Evolutionary conservation across 2,113 vertebrate species (phyloP).

Genomic region (Phaetusa simplex): DNA sequence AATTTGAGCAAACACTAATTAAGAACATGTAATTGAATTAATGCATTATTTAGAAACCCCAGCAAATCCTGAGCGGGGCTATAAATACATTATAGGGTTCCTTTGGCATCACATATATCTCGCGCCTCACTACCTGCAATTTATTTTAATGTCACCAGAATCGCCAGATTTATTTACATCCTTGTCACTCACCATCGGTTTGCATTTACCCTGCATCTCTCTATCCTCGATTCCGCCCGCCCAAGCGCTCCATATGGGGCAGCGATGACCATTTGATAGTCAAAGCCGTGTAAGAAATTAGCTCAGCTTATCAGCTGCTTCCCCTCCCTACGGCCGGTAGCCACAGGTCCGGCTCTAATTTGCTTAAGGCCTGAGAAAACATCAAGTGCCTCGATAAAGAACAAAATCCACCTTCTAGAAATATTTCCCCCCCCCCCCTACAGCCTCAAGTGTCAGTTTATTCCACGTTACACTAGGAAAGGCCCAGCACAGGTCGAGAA

Average conservation of each 20-base stretch:
- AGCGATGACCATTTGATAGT: not conserved
- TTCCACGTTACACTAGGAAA: not conserved
- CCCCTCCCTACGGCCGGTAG: not conserved
- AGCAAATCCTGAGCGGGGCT: not conserved
- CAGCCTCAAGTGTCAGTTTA: not conserved
- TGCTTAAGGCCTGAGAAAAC: not conserved
- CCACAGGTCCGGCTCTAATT: not conserved
- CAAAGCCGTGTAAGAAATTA: not conserved
- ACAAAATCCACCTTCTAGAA: not conserved
- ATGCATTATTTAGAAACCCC: constrained; percentile 24
- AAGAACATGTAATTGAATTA: constrained; percentile 43
- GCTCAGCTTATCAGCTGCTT: not conserved
- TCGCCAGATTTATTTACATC: not conserved
- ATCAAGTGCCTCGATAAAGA: not conserved
- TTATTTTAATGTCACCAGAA: not conserved
- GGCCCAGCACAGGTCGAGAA: not conserved
- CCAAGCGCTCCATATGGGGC: not conserved
- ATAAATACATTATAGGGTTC: constrained; percentile 2
- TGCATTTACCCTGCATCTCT: not conserved
- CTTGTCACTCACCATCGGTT: not conserved
- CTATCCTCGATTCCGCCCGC: not conserved
- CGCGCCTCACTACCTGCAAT: not conserved
- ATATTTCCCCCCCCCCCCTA: no score
- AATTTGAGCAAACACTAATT: constrained; percentile 46
- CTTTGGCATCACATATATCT: not conserved